Base-by-base conservation (phyloP, 2,888 invertebrate genomes). In the Nysson spinosus region DNA sequence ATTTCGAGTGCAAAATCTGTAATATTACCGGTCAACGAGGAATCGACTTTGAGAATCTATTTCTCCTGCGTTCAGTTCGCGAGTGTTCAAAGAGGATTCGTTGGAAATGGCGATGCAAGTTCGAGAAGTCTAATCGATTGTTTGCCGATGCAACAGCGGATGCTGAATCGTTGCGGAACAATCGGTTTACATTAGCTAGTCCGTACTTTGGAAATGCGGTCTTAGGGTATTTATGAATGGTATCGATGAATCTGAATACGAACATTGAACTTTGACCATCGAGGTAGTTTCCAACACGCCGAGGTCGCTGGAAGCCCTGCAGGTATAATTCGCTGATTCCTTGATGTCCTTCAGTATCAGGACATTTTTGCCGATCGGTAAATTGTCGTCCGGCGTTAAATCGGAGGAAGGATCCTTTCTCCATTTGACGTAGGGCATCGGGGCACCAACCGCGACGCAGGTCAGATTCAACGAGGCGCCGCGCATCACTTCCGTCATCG, bases 401-500 rank as follows among this genome's bases (percentile, higher is more conserved):
- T 96, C 96, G 85, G 92, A 92, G 6, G 92, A 91, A 24, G 93
- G 90, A 49, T 93, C 95, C 89, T 95, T 94, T 75, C 94, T 92
- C 96, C 96, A 96, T 88, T 96, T 97, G 51, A 99, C 98, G 79
- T 93, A 94, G 1, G 99, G 99, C 98, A 99, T 98, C 4, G 99
- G 99, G 0, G 98, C 96, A 14, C 99, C 99, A 22, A 96, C 95
- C 6, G 99, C 99, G 52, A 98, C 97, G 87, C 99, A 99, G 56
- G 97, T 97, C 72, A 99, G 89, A 87, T 96, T 98, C 76, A 98
- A 90, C 84, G 94, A 94, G 0, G 95, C 94, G 9, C 97, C 97
- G 44, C 97, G 90, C 92, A 95, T 96, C 49, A 99, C 97, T 85
- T 97, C 96, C 73, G 93, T 94, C 46, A 93, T 88, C 7, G 93